Base-by-base conservation (phyloP, 2,113 vertebrate genomes). In the Indri indri region DNA sequence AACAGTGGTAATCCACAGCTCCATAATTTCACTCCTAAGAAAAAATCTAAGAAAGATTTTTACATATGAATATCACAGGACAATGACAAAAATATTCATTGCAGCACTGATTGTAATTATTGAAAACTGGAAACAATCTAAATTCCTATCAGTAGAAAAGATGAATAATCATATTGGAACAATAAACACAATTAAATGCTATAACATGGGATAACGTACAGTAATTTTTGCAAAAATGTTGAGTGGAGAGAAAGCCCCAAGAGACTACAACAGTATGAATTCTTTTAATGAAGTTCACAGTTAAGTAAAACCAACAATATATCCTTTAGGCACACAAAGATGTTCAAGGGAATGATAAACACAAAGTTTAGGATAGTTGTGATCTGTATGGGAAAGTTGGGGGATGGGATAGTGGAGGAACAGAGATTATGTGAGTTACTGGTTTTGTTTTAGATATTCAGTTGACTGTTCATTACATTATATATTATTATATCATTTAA, bases 71-170 rank as follows among this genome's bases (percentile, higher is more conserved):
- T 40, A 84, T 76, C 54, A 91, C 11, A 1, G 32, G 6, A 74
- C 12, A 57, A 66, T 10, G 8, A 71, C 5, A 88, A 83, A 57
- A 84, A 63, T 47, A 63, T 74, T 88, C 16, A 66, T 22, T 73
- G 5, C 8, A 94, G 12, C 40, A 79, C 9, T 90, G 68, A 88
- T 23, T 66, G 6, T 50, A 89, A 68, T 59, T 77, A 73, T 12
- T 83, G n/a, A 84, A 74, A 82, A 71, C 52, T 59, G n/a, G 23
- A 86, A 97, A 50, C 22, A 89, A 92, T 77, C 37, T 71, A 82
- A 61, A 92, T 37, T 30, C 8, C 23, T 59, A 82, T 61, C 11
- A 89, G 90, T 2, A 86, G 23, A 8, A 92, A 92, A 90, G n/a
- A 79, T 76, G n/a, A 86, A 70, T 70, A 61, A 42, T 45, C 76